Base-by-base conservation (phyloP, 2,113 vertebrate genomes). In the Chloroceryle aenea region DNA sequence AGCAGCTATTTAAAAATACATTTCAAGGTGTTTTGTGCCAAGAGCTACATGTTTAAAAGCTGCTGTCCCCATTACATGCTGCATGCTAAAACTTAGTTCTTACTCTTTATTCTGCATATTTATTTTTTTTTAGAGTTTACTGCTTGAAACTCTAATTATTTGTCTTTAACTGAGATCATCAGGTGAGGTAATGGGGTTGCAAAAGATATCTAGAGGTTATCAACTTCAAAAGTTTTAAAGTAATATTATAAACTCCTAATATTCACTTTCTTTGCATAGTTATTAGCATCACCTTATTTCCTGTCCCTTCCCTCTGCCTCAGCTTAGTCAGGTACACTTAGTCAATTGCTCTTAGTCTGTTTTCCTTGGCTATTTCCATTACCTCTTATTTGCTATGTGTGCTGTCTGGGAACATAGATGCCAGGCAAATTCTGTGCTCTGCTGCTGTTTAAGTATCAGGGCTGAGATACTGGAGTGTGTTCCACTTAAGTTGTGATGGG, bases 1-100 rank as follows among this genome's bases (percentile, higher is more conserved):
- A 72, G 72, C 25, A 87, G 87, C 87, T 94, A 72, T 97, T 96
- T 90, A 75, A 96, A 93, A 93, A 79, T 50, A 62, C 68, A 53
- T 58, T 72, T 92, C 40, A 72, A 96, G 88, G 80, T 86, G 50
- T 74, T 92, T 52, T 2, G 9, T 89, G 94, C 95, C 91, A 89
- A 77, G 69, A 71, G 50, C 30, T 62, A 36, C 0, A 5, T 62
- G n/a, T 79, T 92, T 81, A 61, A 78, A 91, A 82, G 79, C 73
- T 78, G 86, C 73, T 78, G n/a, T 90, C 80, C 89, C 74, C 9
- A 6, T 85, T 61, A 53, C 15, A 43, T 1, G 9, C 56, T 47
- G 14, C 9, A 4, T 79, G 55, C 38, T 89, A 19, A 59, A 84
- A 55, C 47, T 63, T 55, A 42, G 29, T 48, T 81, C 50, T 69